Conservation (phyloP, 2,888 invertebrate species). For the Pandemis heparana region DNA sequence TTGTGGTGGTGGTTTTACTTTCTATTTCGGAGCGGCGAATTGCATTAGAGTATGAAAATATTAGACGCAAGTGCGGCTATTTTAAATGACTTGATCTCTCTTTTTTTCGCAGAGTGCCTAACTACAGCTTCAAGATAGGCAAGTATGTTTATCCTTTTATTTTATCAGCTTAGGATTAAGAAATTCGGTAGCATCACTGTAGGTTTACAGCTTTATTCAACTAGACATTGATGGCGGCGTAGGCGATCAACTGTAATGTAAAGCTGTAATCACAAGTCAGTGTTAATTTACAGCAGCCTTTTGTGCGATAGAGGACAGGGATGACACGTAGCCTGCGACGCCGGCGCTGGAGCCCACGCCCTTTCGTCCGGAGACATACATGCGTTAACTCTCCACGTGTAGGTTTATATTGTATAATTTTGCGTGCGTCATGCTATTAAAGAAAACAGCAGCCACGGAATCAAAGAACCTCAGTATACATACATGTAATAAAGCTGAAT, state of each 20-base stretch:
- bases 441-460: no score
- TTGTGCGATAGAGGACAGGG: slow-evolving; percentile 13
- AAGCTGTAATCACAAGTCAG: slow-evolving; percentile 17
- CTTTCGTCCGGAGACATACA: not conserved
- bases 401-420: not conserved
- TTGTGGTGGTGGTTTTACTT: no score
- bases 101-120: no score
- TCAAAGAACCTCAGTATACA: no score
- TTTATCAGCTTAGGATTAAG: not conserved
- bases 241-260: slow-evolving; percentile 13
- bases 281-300: slow-evolving; percentile 10
- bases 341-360: not conserved
- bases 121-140: no score
- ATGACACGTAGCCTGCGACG: not conserved
- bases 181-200: not conserved
- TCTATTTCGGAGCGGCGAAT: no score
- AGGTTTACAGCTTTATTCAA: not conserved
- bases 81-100: no score
- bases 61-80: no score
- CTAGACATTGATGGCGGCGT: not conserved
- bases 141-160: no score
- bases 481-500: no score
- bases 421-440: no score
- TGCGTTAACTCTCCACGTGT: not conserved
- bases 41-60: no score